Base-by-base conservation (phyloP, 1,140 invertebrate species). In the Orius laevigatus region DNA sequence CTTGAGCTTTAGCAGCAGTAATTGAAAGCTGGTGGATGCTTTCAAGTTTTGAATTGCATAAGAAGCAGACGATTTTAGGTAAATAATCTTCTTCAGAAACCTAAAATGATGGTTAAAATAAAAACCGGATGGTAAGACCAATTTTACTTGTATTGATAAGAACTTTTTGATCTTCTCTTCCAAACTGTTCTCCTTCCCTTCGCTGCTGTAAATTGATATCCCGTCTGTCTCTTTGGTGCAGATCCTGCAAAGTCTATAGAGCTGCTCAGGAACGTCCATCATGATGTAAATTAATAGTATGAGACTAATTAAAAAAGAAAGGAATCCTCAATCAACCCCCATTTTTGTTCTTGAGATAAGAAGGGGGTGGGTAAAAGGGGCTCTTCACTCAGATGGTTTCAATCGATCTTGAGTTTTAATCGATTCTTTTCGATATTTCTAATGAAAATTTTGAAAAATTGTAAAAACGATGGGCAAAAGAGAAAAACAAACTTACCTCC, bases 11-110 rank as follows among this genome's bases (percentile, higher is more conserved):
- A 46, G 66, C 61, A 40, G 72, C 71, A 68, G 71, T 71, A 42
- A 62, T 65, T n/a, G 69, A 71, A 59, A 74, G 74, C 40, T 63
- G 61, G 55, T 73, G 70, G 47, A 74, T 66, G 12, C 62, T 65
- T 32, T 74, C 70, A 36, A 75, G 54, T 61, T 67, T 72, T 45
- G 64, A 67, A 19, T 64, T 62, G 46, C 73, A 75, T 5, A 63
- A 62, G 20, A 56, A 58, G 54, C 73, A 75, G 18, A 74, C 66
- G 62, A 71, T 68, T 60, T 73, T 73, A 43, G 72, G 67, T 42
- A 73, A 59, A 55, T 63, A 66, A 58, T 75, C 73, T 55, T 72
- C 67, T 33, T 60, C 56, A 20, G 66, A 66, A 9, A 71, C 63
- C 70, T 72, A 46, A 43, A 58, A 48, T 48, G 33, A 44, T 25